Evolutionary conservation across 2,113 vertebrate species (phyloP), one percentile per base, ranked within the genome.

Genomic region (Glareola pratincola): DNA sequence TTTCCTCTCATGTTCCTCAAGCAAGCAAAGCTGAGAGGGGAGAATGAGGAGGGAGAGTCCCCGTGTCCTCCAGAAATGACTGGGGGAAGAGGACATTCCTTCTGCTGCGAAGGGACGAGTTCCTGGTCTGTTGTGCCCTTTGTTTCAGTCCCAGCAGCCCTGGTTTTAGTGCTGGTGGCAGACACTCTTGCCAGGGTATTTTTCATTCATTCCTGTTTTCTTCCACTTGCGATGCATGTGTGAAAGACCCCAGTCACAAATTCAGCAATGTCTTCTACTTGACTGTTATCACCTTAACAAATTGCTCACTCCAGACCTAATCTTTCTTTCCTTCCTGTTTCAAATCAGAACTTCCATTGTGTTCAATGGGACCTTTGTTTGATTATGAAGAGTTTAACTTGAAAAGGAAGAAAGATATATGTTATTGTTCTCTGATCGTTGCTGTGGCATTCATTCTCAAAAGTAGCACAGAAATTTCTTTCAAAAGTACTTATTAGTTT

Each of bases 1-100:
- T 82, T 72, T 82, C 13, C 8, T 68, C 24, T 73, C 10, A 18
- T 0, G 1, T 62, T 64, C 8, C 27, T 85, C 29, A 64, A 36
- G 56, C 12, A 74, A 30, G 6, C 14, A 62, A 56, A 45, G 16
- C 6, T 85, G 32, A 74, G 22, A 69, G 10, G 17, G 13, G 7
- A 66, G 5, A 14, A 79, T 0, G 1, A 60, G 22, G 36, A 74
- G 7, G 7, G 9, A 0, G 1, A 54, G 26, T 60, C 26, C 12
- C 16, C 23, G 16, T 0, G 1, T 32, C 3, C 20, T 17, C 17
- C 5, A 56, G 12, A 12, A 83, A 66, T 1, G 1, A 34, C 9
- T 47, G 0, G 1, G 12, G 19, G 9, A 84, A 64, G 18, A 56
- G 10, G 30, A 69, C 7, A 26, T 63, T 60, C 9, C 10, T 84